Percentiles rank a stretch among this genome's conserved stretches.
phyloP scores from a whole-genome alignment of 2,797 vertebrate genomes.

The Monodelphis domestica region DNA sequence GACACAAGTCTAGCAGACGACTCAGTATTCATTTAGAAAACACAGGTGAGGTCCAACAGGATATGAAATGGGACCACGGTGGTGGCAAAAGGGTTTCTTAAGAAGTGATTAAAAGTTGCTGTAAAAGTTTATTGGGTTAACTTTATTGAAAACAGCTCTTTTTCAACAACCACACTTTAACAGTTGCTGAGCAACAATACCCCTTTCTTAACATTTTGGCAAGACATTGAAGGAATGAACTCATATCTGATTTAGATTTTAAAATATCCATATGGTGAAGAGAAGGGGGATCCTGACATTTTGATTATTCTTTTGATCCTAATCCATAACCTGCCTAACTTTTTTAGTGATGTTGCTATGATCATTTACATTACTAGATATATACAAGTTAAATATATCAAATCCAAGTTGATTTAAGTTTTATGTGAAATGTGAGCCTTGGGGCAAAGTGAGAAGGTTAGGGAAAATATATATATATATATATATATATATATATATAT shows the following conservation, averaged over 20 bases:
- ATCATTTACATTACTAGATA: not conserved
- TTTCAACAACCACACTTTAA: slow-evolving; percentile 70
- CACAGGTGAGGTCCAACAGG: not conserved
- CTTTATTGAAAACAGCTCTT: slow-evolving; percentile 64
- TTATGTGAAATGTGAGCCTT: not conserved
- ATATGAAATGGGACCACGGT: not conserved
- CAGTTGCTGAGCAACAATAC: slow-evolving; percentile 82
- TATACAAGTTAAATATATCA: not conserved
- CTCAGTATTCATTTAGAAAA: not conserved
- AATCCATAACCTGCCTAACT: not conserved
- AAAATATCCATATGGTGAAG: slow-evolving; percentile 75
- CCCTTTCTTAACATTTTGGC: slow-evolving; percentile 75
- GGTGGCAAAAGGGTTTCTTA: not conserved
- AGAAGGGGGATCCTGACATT: slow-evolving; percentile 65
- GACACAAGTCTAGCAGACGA: not conserved
- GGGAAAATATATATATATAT: fast-evolving
- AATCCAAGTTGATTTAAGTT: slow-evolving; percentile 27
- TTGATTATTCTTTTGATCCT: slow-evolving; percentile 76
- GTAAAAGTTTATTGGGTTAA: slow-evolving; percentile 66
- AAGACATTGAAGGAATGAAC: slow-evolving; percentile 79
- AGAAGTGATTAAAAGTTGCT: not conserved
- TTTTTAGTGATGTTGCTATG: not conserved
- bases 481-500: fast-evolving
- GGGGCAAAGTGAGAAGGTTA: not conserved
- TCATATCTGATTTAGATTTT: slow-evolving; percentile 79